These are phyloP conservation scores for Brachypalpus laphriformis DNA, from an alignment of 2,888 invertebrate species.

Conservation along the genomic window DNA sequence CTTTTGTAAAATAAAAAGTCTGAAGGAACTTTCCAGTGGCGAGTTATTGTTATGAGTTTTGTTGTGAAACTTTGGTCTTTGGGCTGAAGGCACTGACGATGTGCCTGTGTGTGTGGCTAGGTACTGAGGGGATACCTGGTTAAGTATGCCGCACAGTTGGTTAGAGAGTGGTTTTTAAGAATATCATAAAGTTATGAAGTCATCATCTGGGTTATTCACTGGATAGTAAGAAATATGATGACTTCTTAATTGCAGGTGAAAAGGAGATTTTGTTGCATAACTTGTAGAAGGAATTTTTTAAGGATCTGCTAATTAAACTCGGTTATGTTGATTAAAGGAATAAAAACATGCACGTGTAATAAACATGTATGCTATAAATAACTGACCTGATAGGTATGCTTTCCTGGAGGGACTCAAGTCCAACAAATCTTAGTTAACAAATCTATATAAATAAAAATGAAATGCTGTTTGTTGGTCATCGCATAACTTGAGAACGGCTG, in stretches of 20 bases:
- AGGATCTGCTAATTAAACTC: not conserved
- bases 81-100: not conserved
- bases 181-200: slow-evolving; percentile 29
- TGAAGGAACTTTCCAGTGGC: slow-evolving; percentile 43
- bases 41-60: slow-evolving; percentile 65
- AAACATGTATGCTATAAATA: not conserved
- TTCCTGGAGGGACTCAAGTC: not conserved
- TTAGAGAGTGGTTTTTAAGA: slow-evolving; percentile 43
- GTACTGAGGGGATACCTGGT: slow-evolving; percentile 9
- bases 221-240: not conserved
- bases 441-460: too few relatives aligned
- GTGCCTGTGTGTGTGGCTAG: not conserved
- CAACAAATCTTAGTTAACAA: too few relatives aligned
- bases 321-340: not conserved
- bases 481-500: too few relatives aligned
- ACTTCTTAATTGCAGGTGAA: slow-evolving; percentile 3
- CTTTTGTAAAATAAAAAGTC: slow-evolving; percentile 14
- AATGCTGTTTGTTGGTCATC: too few relatives aligned
- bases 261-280: not conserved
- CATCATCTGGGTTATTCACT: slow-evolving; percentile 10
- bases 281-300: not conserved
- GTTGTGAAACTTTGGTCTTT: slow-evolving; percentile 19
- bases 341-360: not conserved
- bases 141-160: slow-evolving; percentile 15
- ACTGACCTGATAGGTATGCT: not conserved